These are phyloP conservation scores for Rhineura floridana DNA, from an alignment of 2,113 vertebrate species.

Conservation along the genomic window DNA sequence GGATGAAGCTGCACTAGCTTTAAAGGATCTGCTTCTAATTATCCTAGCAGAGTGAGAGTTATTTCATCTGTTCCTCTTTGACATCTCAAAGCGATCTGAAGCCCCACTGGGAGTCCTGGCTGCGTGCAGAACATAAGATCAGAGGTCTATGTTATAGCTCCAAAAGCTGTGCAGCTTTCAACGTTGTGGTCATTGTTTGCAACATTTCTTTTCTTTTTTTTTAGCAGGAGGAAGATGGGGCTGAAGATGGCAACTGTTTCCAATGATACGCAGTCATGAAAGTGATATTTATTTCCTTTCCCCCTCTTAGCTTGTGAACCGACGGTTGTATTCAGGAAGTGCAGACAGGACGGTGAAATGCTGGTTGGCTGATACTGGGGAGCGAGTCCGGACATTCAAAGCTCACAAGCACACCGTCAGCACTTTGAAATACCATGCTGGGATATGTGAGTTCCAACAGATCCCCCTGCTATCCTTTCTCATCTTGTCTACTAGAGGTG, in stretches of 20 bases:
- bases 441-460: constrained; percentile 78
- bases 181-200: not conserved
- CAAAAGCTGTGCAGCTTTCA: not conserved
- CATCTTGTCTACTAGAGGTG: not conserved
- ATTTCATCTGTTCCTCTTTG: not conserved
- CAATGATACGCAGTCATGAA: fast-evolving
- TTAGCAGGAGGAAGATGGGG: not conserved
- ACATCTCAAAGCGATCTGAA: constrained; percentile 8
- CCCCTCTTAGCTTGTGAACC: constrained; percentile 77
- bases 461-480: constrained; percentile 12
- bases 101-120: fast-evolving
- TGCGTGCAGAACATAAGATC: not conserved
- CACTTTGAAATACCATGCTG: constrained; percentile 79
- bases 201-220: not conserved
- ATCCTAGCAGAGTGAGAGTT: not conserved
- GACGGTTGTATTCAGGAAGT: constrained; percentile 79
- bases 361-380: constrained; percentile 79
- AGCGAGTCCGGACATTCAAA: constrained; percentile 76
- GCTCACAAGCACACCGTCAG: constrained; percentile 82
- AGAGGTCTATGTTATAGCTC: not conserved
- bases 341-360: constrained; percentile 80
- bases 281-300: constrained; percentile 9
- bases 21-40: not conserved
- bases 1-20: not conserved
- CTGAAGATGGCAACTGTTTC: not conserved